These are phyloP conservation scores for Crotalus horridus DNA, from an alignment of 2,113 vertebrate species.

Conservation along the genomic window DNA sequence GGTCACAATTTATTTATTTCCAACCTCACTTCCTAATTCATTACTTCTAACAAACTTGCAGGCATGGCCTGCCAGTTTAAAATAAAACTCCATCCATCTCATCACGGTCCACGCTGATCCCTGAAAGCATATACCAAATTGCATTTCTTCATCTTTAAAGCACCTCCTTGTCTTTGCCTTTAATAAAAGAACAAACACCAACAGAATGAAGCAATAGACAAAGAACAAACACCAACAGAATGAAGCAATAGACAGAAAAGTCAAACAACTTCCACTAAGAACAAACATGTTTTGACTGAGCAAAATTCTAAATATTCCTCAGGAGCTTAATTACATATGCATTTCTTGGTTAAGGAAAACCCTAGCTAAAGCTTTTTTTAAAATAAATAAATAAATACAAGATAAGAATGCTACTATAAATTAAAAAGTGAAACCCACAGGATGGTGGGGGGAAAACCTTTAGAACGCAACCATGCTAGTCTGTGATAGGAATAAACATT, in stretches of 20 bases:
- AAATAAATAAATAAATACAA: background rate
- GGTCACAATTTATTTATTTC: background rate
- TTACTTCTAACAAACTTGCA: background rate
- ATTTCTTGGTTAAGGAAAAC: background rate
- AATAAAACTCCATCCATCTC: background rate
- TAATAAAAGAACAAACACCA: background rate
- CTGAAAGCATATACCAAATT: background rate
- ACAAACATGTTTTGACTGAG: background rate
- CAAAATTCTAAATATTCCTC: background rate
- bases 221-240: background rate
- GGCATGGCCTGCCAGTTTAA: background rate
- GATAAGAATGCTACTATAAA: background rate
- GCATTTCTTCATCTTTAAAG: background rate
- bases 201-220: background rate
- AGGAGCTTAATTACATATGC: background rate
- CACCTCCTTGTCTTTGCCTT: background rate
- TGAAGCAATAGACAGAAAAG: background rate
- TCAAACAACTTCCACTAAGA: background rate
- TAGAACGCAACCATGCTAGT: background rate
- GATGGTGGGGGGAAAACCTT: fast-evolving
- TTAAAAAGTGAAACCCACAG: background rate
- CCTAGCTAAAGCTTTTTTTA: background rate
- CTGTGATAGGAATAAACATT: background rate
- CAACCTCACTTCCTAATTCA: background rate
- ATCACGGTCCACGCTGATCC: background rate